Base-by-base conservation (phyloP, 2,888 invertebrate species). In the Argyresthia goedartella region DNA sequence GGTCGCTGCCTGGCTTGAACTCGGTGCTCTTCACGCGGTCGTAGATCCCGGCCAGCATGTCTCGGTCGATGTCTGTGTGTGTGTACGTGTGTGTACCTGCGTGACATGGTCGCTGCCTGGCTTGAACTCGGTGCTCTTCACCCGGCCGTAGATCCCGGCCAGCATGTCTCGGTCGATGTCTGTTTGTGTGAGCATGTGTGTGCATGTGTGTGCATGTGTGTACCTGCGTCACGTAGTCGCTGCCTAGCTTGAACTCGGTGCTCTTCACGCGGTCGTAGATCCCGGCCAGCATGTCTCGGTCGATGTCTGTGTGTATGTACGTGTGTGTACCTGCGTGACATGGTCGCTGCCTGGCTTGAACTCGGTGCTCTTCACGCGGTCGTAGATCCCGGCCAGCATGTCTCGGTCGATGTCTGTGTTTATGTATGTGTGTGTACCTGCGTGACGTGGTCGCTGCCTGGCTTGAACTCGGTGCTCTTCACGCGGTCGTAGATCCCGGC, bases 311-410 rank as follows among this genome's bases (percentile, higher is more conserved):
- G 3, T 25, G 3, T 25, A 6, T 25, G 25, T 25, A 2, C 6
- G 25, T 25, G 6, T 25, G 6, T 25, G 25, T 25, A 86, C 86
- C 81, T 87, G 87, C 0, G 95, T 95, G 1, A 96, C 96, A 71
- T 97, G 97, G 74, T 98, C 99, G 55, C 96, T 95, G 56, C 98
- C 98, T 0, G 98, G 95, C 68, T 96, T 93, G 76, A 99, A 98
- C 84, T 99, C 98, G 77, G 95, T 95, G 10, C 92, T 91, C 80
- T 97, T 97, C 48, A 99, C 96, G 59, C 99, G 86, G 57, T 99
- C 97, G 75, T 99, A 99, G 61, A n/a, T n/a, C n/a, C n/a, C n/a
- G n/a, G n/a, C n/a, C n/a, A n/a, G n/a, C 53, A 98, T 94, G 75
- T 98, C 98, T 43, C 94, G 94, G 61, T 97, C 97, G 76, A 97